These are phyloP conservation scores for Nannoperca australis DNA, from an alignment of 2,797 vertebrate species.

Conservation along the genomic window DNA sequence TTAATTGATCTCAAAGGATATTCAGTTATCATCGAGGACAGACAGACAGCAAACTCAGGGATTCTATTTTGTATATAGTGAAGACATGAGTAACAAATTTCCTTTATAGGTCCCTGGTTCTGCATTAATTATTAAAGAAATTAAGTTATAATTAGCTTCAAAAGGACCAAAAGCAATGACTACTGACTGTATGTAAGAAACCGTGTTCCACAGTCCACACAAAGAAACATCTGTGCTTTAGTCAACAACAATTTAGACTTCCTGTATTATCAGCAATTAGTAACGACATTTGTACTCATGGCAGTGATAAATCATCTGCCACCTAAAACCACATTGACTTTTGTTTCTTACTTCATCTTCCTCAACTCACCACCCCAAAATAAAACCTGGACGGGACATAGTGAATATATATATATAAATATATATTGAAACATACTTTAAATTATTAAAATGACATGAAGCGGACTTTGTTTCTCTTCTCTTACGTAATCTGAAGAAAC, in stretches of 20 bases:
- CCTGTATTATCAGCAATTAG: slow-evolving; percentile 26
- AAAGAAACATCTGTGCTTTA: slow-evolving; percentile 19
- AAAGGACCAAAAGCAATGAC: slow-evolving; percentile 20
- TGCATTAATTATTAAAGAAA: slow-evolving; percentile 32
- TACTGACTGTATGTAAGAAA: not conserved
- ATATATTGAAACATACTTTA: not conserved
- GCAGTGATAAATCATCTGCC: not conserved
- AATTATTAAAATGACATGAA: not conserved
- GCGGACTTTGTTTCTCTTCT: slow-evolving; percentile 30
- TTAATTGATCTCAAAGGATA: slow-evolving; percentile 72
- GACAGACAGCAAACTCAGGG: slow-evolving; percentile 15
- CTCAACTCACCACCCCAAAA: not conserved
- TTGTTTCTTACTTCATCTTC: not conserved
- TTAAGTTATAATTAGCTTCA: slow-evolving; percentile 26
- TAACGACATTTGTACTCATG: slow-evolving; percentile 13
- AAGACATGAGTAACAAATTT: slow-evolving; percentile 14
- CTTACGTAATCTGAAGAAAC: not conserved
- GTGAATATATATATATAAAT: too few species aligned
- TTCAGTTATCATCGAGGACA: slow-evolving; percentile 43
- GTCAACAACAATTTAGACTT: slow-evolving; percentile 25
- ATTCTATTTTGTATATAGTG: slow-evolving; percentile 25
- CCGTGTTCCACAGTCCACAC: not conserved
- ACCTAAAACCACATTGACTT: not conserved
- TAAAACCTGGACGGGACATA: not conserved
- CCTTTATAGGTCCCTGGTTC: slow-evolving; percentile 9